Conservation (phyloP, 1,140 invertebrate genomes). For the Megathymus violae region DNA sequence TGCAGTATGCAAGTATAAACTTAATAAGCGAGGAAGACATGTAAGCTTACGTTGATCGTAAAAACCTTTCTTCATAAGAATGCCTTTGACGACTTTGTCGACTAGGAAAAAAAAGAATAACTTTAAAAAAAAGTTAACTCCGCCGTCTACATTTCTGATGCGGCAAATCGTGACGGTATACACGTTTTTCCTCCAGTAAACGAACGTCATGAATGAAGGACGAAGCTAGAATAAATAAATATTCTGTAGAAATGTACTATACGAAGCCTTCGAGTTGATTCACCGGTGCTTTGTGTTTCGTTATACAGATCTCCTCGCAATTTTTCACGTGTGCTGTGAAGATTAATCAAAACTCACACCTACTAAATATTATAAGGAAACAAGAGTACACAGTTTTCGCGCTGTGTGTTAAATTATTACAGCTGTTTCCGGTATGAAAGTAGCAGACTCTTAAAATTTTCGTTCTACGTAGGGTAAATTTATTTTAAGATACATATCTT, state of each 20-base stretch:
- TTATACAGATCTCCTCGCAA: neutral
- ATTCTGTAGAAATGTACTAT: conserved; percentile 2
- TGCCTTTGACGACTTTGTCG: too few relatives aligned
- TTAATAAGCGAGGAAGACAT: too few relatives aligned
- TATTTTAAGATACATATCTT: too few relatives aligned
- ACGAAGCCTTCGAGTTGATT: conserved; percentile 1
- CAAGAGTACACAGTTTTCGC: neutral
- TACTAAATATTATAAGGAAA: neutral
- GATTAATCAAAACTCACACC: neutral
- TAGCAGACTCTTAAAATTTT: neutral
- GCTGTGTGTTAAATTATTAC: neutral
- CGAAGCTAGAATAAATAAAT: neutral
- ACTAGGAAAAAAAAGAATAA: neutral
- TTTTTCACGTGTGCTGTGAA: neutral
- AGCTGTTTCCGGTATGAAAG: neutral
- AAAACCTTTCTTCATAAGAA: too few relatives aligned
- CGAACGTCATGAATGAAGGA: neutral
- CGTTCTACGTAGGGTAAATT: too few relatives aligned
- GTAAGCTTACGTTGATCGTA: too few relatives aligned
- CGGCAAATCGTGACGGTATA: neutral
- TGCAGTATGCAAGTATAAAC: too few relatives aligned
- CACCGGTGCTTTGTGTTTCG: neutral
- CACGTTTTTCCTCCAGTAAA: neutral
- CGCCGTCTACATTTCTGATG: too few relatives aligned
- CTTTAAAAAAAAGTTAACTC: neutral